Base-by-base conservation (phyloP, 1,140 invertebrate species). In the Eriocheir sinensis region DNA sequence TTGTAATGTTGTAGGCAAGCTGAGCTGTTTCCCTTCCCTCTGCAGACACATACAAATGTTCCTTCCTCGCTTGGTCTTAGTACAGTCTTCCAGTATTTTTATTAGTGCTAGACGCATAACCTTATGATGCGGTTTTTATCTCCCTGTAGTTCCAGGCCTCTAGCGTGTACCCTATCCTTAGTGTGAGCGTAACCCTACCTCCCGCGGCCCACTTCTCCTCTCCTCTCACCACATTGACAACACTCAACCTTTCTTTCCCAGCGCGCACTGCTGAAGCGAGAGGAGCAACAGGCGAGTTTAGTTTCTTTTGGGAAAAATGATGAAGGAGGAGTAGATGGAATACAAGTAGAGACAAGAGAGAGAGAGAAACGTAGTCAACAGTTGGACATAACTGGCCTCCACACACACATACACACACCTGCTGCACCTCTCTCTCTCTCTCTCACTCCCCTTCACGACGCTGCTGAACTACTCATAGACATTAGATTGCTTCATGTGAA, bases 221-320 rank as follows among this genome's bases (percentile, higher is more conserved):
- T 48, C 40, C 79, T 48, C 60, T 27, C 80, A 60, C 44, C 27
- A 91, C 94, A 91, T 89, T 94, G 94, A 94, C 94, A 94, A 83
- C 81, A 94, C 88, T 91, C 89, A 83, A 91, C 79, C 90, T 94
- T 88, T 94, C 94, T 94, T 94, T 91, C 94, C 89, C 94, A 94
- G 94, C 94, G 94, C 40, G 94, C 94, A 91, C 94, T 94, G 41
- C 89, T 90, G 93, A 94, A 94, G 60, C 93, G 93, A 30, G 93
- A 94, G 89, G 94, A 94, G 30, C 80, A 72, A 91, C 94, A 94
- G 94, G 94, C 94, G 94, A 94, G 94, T 94, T 91, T 91, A 40
- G 40, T 79, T 53, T 60, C 90, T 91, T 27, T 72, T 79, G 60
- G 60, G 41, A 89, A 41, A 60, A 89, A 53, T 32, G 36, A 38